Conservation (phyloP, 2,113 vertebrate species). For the Cinclus mexicanus region DNA sequence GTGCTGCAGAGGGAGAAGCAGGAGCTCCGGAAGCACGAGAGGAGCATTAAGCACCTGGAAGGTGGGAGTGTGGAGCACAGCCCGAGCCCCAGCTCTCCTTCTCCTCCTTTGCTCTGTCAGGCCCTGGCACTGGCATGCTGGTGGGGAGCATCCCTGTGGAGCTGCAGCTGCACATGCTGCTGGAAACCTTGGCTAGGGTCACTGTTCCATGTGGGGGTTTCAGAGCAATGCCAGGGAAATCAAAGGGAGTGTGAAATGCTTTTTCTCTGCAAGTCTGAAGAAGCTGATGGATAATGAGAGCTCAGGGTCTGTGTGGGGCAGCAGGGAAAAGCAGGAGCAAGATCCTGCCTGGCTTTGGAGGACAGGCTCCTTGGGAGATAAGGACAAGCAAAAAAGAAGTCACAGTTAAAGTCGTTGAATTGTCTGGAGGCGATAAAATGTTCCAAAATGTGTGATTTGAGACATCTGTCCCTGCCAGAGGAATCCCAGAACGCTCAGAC, state of each 20-base stretch:
- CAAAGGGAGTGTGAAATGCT: rapidly evolving
- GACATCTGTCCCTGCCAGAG: conserved; percentile 64
- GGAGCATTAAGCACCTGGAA: conserved; percentile 79
- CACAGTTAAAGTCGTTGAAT: rapidly evolving
- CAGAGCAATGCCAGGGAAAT: neutral
- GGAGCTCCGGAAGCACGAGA: conserved; percentile 79
- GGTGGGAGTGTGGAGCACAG: conserved; percentile 60
- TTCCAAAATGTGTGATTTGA: neutral
- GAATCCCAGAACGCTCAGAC: conserved; percentile 84
- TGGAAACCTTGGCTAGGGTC: neutral
- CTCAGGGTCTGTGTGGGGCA: neutral
- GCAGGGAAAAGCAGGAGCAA: neutral
- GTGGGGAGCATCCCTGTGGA: neutral
- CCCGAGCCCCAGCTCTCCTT: rapidly evolving
- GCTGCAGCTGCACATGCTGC: rapidly evolving
- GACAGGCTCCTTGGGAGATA: neutral
- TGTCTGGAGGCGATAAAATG: neutral
- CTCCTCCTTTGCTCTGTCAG: neutral
- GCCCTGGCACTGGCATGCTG: neutral
- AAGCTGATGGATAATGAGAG: neutral
- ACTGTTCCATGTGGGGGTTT: rapidly evolving
- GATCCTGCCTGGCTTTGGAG: neutral
- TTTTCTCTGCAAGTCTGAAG: neutral
- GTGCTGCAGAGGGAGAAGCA: conserved; percentile 84
- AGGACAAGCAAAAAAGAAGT: neutral